Percentiles rank a stretch among this genome's conserved stretches.
Evolutionary conservation across 2,888 invertebrate species (phyloP).

Genomic region (Lissocephala sabroskyi): DNA sequence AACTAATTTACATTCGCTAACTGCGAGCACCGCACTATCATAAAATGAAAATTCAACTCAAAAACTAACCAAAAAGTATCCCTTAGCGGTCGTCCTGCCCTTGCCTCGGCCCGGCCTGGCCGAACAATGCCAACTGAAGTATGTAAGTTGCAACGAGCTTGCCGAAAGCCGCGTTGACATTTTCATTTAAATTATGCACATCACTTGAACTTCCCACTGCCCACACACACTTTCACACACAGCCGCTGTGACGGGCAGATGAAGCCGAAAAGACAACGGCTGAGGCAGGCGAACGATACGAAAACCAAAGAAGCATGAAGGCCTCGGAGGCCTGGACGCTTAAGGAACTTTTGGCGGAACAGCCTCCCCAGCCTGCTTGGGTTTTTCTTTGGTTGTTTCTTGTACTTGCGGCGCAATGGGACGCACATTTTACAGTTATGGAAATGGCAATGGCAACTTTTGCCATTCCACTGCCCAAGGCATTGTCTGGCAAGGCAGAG

Average conservation of each 20-base stretch:
- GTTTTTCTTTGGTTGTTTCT: too few relatives aligned
- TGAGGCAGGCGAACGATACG: not conserved
- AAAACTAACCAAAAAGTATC: constrained; percentile 20
- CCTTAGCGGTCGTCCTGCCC: too few relatives aligned
- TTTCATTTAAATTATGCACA: constrained; percentile 67
- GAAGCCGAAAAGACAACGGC: constrained; percentile 15
- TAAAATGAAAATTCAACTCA: constrained; percentile 26
- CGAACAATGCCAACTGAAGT: constrained; percentile 17
- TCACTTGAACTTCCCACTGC: constrained; percentile 60
- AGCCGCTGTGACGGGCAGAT: too few relatives aligned
- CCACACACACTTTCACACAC: constrained; percentile 9
- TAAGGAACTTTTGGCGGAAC: too few relatives aligned
- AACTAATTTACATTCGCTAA: too few relatives aligned
- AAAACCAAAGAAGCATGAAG: constrained; percentile 3
- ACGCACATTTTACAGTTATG: constrained; percentile 54
- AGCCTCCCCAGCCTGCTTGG: too few relatives aligned
- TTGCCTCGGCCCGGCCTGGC: too few relatives aligned
- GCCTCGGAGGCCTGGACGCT: not conserved
- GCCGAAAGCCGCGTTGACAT: constrained; percentile 64
- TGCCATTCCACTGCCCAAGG: constrained; percentile 35
- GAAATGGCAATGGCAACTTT: constrained; percentile 51
- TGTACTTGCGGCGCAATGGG: not conserved
- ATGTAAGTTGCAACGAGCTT: constrained; percentile 42
- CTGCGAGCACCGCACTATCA: constrained; percentile 20
- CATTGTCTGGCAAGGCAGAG: constrained; percentile 21